Conservation (phyloP, 2,888 invertebrate species). For the Beris morrisii region DNA sequence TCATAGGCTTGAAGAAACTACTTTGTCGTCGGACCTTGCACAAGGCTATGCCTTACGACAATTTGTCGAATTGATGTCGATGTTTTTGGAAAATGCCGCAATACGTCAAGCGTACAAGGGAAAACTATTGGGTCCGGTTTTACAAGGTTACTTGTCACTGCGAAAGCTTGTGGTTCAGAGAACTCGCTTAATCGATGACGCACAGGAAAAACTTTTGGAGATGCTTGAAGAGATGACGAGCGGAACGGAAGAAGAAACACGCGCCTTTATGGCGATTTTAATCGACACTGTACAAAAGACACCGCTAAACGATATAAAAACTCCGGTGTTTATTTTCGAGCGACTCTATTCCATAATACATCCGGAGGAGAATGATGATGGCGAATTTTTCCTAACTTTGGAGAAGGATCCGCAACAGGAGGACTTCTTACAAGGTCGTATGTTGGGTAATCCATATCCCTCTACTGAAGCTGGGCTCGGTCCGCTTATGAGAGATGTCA, state of each 20-base stretch:
- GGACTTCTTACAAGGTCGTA: conserved; percentile 93
- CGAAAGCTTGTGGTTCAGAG: conserved; percentile 90
- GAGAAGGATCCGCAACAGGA: conserved; percentile 99
- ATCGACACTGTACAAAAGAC: conserved; percentile 93
- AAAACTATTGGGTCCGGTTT: conserved; percentile 68
- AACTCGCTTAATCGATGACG: conserved; percentile 92
- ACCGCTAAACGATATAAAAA: conserved; percentile 87
- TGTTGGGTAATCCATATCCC: conserved; percentile 98
- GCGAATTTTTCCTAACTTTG: conserved; percentile 92
- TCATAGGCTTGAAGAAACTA: conserved; percentile 87
- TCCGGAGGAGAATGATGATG: conserved; percentile 95
- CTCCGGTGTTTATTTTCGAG: conserved; percentile 97
- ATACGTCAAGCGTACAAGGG: conserved; percentile 91
- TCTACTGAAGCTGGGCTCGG: conserved; percentile 92
- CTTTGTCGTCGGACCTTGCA: conserved; percentile 89
- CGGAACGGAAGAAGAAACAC: conserved; percentile 94
- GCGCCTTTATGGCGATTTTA: conserved; percentile 96
- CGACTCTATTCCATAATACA: conserved; percentile 95
- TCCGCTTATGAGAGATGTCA: conserved; percentile 96
- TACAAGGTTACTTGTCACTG: conserved; percentile 92
- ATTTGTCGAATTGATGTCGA: conserved; percentile 82
- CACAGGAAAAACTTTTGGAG: conserved; percentile 91
- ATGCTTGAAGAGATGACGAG: conserved; percentile 93
- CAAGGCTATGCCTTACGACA: conserved; percentile 93
- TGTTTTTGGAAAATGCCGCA: conserved; percentile 83